Evolutionary conservation across 2,113 vertebrate species (phyloP).

Genomic region (Coptodon rendalli): DNA sequence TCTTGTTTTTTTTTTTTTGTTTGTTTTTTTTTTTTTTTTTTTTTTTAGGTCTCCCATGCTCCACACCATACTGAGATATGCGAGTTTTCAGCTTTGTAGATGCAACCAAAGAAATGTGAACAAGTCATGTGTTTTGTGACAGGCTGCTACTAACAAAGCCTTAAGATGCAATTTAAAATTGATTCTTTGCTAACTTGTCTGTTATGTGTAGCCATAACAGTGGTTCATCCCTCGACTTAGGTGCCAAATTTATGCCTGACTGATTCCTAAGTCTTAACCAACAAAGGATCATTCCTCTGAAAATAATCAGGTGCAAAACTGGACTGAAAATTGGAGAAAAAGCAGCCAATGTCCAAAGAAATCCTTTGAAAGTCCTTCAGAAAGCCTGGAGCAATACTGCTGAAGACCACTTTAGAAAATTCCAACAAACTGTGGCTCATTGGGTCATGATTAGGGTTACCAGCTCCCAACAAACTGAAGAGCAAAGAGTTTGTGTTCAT

Average conservation of each 20-base stretch:
- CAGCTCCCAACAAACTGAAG: background rate
- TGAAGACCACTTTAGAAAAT: background rate
- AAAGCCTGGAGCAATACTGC: background rate
- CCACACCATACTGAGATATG: background rate
- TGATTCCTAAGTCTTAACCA: background rate
- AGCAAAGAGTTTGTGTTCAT: background rate
- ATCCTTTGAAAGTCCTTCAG: background rate
- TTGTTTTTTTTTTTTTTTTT: background rate
- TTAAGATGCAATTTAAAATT: background rate
- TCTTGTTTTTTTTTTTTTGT: background rate
- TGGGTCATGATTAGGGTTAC: background rate
- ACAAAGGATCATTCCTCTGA: background rate
- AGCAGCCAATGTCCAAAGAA: background rate
- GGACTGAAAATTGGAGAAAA: background rate
- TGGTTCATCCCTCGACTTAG: background rate
- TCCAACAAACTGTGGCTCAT: background rate
- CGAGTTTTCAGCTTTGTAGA: background rate
- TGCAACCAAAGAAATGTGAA: background rate
- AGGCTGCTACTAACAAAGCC: background rate
- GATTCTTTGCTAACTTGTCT: background rate
- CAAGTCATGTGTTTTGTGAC: background rate
- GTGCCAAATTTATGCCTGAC: background rate
- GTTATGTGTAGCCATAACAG: background rate
- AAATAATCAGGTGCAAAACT: background rate
- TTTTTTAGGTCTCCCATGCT: background rate